phyloP scores from a whole-genome alignment of 64 coral and sea anemone species.

The Montipora cactus region DNA sequence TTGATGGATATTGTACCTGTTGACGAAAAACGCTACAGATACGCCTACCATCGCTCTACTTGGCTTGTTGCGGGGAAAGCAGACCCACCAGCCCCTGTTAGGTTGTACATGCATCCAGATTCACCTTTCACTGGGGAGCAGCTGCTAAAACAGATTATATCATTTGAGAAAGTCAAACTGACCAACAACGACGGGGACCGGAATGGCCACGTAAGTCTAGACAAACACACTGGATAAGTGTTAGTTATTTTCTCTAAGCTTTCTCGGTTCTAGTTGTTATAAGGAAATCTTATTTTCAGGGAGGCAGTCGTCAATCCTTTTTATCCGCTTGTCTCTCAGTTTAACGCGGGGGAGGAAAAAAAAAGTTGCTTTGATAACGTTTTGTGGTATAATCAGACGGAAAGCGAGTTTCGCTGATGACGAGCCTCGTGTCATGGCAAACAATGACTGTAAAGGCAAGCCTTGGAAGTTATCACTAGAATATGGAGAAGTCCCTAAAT shows the following conservation, averaged over 20 bases:
- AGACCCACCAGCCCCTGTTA: conserved; percentile 92
- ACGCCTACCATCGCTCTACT: conserved; percentile 98
- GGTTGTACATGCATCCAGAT: conserved; percentile 99
- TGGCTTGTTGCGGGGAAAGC: conserved; percentile 99
- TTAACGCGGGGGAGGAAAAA: not conserved
- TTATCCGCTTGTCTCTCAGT: not conserved
- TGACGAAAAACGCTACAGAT: conserved; percentile 97
- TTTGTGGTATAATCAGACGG: not conserved
- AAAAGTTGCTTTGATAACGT: conserved; percentile 6
- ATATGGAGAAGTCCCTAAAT: no score
- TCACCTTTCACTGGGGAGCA: conserved; percentile 98
- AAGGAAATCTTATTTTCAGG: not conserved
- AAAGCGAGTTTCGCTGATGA: not conserved
- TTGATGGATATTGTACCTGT: conserved; percentile 98
- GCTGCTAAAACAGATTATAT: conserved; percentile 95
- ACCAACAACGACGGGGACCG: conserved; percentile 96
- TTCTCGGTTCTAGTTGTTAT: not conserved
- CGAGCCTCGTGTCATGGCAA: not conserved
- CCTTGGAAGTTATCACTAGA: no score
- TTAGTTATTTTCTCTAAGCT: not conserved
- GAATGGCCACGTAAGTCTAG: conserved; percentile 86
- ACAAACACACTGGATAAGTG: not conserved
- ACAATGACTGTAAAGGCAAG: not conserved
- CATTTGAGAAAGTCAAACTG: conserved; percentile 99
- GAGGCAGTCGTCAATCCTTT: not conserved